Evolutionary conservation across 2,797 vertebrate species (phyloP).

Genomic region (Pipistrellus kuhlii): DNA sequence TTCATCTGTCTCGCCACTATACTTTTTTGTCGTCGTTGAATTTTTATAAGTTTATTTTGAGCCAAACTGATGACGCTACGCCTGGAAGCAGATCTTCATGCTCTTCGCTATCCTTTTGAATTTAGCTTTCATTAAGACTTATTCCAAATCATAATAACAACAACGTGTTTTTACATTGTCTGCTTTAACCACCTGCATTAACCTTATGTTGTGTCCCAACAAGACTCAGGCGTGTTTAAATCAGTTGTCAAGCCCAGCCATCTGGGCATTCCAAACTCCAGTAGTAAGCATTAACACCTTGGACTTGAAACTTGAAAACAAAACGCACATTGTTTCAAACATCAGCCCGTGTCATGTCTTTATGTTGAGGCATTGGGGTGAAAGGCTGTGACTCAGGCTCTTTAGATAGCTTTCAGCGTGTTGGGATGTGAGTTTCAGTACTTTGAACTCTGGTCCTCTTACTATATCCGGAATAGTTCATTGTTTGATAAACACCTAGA

Average conservation of each 20-base stretch:
- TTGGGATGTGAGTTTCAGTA: slow-evolving; percentile 53
- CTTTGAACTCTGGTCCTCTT: slow-evolving; percentile 56
- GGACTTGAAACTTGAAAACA: slow-evolving; percentile 65
- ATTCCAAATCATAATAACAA: background rate
- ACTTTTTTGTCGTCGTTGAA: background rate
- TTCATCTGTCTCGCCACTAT: background rate
- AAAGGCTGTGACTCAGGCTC: slow-evolving; percentile 25
- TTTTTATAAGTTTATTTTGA: background rate
- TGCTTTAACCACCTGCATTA: slow-evolving; percentile 47
- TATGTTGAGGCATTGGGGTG: background rate
- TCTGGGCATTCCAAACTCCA: slow-evolving; percentile 68
- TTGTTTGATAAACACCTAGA: slow-evolving; percentile 62
- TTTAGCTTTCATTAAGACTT: slow-evolving; percentile 34
- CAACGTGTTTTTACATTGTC: background rate
- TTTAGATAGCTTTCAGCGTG: slow-evolving; percentile 65
- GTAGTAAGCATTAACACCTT: slow-evolving; percentile 49
- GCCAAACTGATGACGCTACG: background rate
- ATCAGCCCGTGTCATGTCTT: slow-evolving; percentile 42
- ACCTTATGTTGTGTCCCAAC: background rate
- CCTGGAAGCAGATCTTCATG: background rate
- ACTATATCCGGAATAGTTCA: slow-evolving; percentile 29
- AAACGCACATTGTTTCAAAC: slow-evolving; percentile 69
- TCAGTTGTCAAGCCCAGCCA: slow-evolving; percentile 28
- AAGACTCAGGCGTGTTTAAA: slow-evolving; percentile 54
- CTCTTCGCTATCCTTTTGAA: background rate